Percentiles rank a stretch among this genome's conserved stretches.
Conservation (phyloP, 2,797 vertebrate species). For the Lophius americanus region DNA sequence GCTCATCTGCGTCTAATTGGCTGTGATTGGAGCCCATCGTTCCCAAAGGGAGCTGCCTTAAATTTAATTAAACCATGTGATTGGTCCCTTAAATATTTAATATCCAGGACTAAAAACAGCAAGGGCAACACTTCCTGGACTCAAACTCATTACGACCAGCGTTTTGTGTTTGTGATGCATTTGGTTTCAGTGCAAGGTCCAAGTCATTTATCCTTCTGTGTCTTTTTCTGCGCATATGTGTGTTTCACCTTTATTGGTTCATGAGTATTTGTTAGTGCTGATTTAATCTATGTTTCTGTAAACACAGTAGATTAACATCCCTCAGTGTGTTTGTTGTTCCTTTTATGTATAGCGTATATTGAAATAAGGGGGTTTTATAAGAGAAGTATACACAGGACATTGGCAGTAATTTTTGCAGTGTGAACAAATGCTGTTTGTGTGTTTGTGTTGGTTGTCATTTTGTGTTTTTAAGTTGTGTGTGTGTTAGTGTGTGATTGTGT, state of each 20-base stretch:
- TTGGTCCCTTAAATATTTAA: constrained; percentile 83
- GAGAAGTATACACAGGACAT: constrained; percentile 26
- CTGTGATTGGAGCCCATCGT: constrained; percentile 73
- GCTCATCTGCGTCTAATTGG: constrained; percentile 80
- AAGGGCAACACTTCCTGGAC: constrained; percentile 65
- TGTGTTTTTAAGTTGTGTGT: constrained; percentile 34
- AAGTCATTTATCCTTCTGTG: neutral
- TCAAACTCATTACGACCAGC: constrained; percentile 30
- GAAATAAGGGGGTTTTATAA: constrained; percentile 3
- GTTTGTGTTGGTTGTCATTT: constrained; percentile 18
- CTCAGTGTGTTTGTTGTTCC: neutral
- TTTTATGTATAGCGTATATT: constrained; percentile 1
- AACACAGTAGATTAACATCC: constrained; percentile 1
- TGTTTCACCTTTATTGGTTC: neutral
- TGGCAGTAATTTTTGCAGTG: constrained; percentile 27
- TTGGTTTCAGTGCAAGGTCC: constrained; percentile 3
- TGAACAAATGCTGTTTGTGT: constrained; percentile 21
- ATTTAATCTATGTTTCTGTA: constrained; percentile 18
- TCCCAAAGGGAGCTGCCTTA: constrained; percentile 71
- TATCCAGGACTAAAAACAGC: constrained; percentile 73
- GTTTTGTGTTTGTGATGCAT: constrained; percentile 6
- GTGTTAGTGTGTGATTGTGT: constrained; percentile 38
- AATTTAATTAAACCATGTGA: constrained; percentile 79
- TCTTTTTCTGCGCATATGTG: neutral
- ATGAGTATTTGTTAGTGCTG: neutral